Evolutionary conservation across 2,797 vertebrate genomes (phyloP), one percentile per base, ranked within the genome.

Genomic region (Notolabrus celidotus): DNA sequence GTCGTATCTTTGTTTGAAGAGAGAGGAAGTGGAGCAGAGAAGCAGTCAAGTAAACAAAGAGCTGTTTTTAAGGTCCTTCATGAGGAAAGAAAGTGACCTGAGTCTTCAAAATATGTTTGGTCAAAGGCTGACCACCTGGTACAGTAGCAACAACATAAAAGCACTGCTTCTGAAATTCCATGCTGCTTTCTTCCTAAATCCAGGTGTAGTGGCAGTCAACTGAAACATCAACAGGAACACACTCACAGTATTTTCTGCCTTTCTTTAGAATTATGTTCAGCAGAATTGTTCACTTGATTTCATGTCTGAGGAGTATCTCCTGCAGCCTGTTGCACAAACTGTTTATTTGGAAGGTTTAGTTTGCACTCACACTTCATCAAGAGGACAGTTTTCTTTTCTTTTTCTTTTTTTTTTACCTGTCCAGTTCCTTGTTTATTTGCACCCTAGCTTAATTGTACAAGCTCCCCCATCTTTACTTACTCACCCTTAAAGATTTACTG

Each of bases 1-100:
- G 42, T 67, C 14, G 11, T 47, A 27, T 51, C 25, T 67, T 34
- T 75, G 5, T 60, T 27, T 67, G 25, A 39, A 16, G 12, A 25
- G 67, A 61, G 42, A 77, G 20, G 50, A 43, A 73, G 64, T 14
- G 12, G 67, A 36, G 66, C 45, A 5, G 50, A 51, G 46, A 73
- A 49, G 71, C 39, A 56, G 66, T 69, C 71, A 79, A 69, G 76
- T 73, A 76, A 88, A 89, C 82, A 86, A 66, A 81, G 67, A 50
- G 47, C 19, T 74, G 55, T 82, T n/a, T 76, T 83, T 83, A 85
- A 78, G 71, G 78, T 67, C 77, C 41, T 83, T 36, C 63, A 66
- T 85, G 79, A 82, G 66, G 46, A 72, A 36, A 36, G 10, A 36
- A 22, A 61, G 47, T 52, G 76, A 63, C 71, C 56, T 22, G 79